Percentiles rank a stretch among this genome's conserved stretches.
Evolutionary conservation across 1,140 invertebrate species (phyloP).

Genomic region (Radopholus similis): DNA sequence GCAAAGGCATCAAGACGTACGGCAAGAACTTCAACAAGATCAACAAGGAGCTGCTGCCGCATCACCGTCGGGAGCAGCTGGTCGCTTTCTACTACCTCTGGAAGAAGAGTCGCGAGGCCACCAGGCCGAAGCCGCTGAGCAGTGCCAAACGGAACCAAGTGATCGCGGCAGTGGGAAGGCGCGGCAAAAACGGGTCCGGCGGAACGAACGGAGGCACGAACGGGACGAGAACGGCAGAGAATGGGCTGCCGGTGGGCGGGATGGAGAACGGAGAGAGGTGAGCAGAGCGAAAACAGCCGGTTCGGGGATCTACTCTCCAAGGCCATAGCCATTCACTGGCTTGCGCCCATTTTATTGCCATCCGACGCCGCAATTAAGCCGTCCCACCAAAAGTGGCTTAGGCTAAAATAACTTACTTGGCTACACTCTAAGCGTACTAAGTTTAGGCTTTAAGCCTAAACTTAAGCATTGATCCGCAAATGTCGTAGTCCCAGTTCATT

Average conservation of each 20-base stretch:
- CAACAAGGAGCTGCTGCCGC: conserved; percentile 66
- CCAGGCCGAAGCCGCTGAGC: conserved; percentile 62
- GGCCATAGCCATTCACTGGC: too few relatives aligned
- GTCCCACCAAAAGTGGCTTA: too few relatives aligned
- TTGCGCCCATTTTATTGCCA: too few relatives aligned
- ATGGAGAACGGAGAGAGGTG: background rate
- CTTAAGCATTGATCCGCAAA: too few relatives aligned
- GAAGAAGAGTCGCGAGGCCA: conserved; percentile 99
- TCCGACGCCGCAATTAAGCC: too few relatives aligned
- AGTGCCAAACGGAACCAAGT: conserved; percentile 32
- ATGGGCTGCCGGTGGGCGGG: too few relatives aligned
- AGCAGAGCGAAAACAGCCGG: too few relatives aligned
- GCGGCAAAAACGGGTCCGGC: conserved; percentile 19
- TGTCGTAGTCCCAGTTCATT: too few relatives aligned
- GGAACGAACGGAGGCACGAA: background rate
- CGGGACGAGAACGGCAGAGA: background rate
- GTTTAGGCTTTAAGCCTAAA: background rate
- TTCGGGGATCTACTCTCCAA: too few relatives aligned
- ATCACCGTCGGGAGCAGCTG: conserved; percentile 71
- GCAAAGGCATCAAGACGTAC: conserved; percentile 92
- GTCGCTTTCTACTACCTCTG: conserved; percentile 99
- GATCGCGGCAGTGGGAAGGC: conserved; percentile 18
- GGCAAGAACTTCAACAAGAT: conserved; percentile 99
- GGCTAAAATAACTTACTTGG: too few relatives aligned
- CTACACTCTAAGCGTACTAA: too few relatives aligned